Conservation (phyloP, 2,113 vertebrate genomes). For the Mus musculus region DNA sequence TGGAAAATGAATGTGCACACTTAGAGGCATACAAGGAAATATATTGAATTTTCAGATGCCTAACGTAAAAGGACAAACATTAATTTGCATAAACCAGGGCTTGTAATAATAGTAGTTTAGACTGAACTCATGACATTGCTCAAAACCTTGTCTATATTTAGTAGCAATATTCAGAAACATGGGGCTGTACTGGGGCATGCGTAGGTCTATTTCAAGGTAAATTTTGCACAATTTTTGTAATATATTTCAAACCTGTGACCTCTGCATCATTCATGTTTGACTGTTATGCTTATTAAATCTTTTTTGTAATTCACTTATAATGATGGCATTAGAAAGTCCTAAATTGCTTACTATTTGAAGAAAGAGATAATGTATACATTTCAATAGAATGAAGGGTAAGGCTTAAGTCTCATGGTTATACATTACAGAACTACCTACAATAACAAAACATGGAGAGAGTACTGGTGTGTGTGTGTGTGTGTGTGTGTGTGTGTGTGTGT, state of each 20-base stretch:
- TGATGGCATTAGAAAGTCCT: not conserved
- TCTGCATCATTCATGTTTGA: not conserved
- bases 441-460: not conserved
- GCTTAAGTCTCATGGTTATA: not conserved
- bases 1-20: rapidly evolving
- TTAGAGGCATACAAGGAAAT: no score
- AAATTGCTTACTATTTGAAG: not conserved
- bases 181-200: no score
- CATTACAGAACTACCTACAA: no score
- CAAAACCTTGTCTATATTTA: not conserved
- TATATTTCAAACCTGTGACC: not conserved
- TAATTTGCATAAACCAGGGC: not conserved
- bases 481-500: no score
- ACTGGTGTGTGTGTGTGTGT: not conserved
- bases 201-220: not conserved
- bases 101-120: not conserved
- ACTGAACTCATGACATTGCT: not conserved
- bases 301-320: conserved; percentile 8
- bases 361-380: not conserved
- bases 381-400: not conserved
- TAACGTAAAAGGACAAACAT: not conserved
- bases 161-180: not conserved
- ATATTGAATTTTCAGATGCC: not conserved
- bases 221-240: not conserved
- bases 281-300: not conserved